These are phyloP conservation scores for Agelas oroides DNA, from an alignment of 37 sponge, comb jelly and placozoan genomes.

Conservation along the genomic window DNA sequence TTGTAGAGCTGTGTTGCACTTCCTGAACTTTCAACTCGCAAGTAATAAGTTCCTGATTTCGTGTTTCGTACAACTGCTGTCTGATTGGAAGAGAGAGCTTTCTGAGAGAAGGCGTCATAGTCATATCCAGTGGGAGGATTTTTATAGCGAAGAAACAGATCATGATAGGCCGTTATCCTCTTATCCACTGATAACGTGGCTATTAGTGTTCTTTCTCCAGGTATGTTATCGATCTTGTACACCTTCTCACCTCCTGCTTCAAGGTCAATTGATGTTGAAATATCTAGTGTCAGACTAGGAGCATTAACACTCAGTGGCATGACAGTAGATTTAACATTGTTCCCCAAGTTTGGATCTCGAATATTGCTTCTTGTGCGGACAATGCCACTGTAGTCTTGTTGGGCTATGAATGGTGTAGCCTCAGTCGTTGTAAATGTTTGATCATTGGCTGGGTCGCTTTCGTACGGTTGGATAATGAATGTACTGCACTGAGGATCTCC, in stretches of 20 bases:
- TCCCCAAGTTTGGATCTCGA: conserved; percentile 25
- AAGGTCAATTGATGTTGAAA: neutral
- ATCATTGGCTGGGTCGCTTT: neutral
- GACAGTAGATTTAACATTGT: conserved; percentile 13
- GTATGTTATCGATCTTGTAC: conserved; percentile 38
- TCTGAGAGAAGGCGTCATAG: conserved; percentile 24
- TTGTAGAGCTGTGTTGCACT: neutral
- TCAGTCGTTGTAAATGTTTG: neutral
- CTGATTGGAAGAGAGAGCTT: conserved; percentile 20
- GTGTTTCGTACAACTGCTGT: conserved; percentile 23
- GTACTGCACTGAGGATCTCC: conserved; percentile 16
- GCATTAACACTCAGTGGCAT: neutral
- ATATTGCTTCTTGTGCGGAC: conserved; percentile 37
- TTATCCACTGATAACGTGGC: conserved; percentile 15
- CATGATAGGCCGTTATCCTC: conserved; percentile 6
- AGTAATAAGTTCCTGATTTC: conserved; percentile 21
- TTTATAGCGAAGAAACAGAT: conserved; percentile 16
- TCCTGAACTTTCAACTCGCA: conserved; percentile 20
- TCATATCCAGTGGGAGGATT: conserved; percentile 43
- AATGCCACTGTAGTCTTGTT: conserved; percentile 25
- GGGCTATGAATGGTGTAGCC: conserved; percentile 14
- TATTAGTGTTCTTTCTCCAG: conserved; percentile 25
- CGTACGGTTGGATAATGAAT: conserved; percentile 13
- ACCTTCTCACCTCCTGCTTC: conserved; percentile 7
- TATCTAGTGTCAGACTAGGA: neutral